Conservation (phyloP, 2,888 invertebrate species). For the Melanostoma scalare region DNA sequence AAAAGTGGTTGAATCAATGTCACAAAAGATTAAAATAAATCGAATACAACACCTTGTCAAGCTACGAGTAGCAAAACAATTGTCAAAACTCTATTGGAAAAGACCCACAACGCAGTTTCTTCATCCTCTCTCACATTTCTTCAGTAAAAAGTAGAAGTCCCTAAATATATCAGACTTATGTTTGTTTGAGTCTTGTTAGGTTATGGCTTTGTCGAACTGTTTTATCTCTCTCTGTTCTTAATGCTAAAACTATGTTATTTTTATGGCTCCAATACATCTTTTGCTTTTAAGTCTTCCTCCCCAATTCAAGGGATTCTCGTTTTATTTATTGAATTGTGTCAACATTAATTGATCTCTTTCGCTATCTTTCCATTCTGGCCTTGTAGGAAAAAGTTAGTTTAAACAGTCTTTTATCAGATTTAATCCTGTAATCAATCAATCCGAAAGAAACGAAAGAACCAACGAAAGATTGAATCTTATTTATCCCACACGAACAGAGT, state of each 20-base stretch:
- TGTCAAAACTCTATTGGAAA: background rate
- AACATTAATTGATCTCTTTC: constrained; percentile 67
- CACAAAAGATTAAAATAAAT: too few relatives aligned
- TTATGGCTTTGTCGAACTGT: constrained; percentile 23
- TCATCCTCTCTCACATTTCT: constrained; percentile 6
- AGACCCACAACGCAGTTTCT: background rate
- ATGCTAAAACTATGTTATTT: constrained; percentile 46
- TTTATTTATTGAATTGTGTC: constrained; percentile 71
- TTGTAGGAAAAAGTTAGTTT: constrained; percentile 42
- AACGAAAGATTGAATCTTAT: constrained; percentile 68
- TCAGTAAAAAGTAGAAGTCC: background rate
- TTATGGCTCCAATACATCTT: constrained; percentile 19
- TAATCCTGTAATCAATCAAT: constrained; percentile 70
- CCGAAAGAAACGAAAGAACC: constrained; percentile 41
- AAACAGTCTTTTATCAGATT: constrained; percentile 63
- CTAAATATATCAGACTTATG: constrained; percentile 10
- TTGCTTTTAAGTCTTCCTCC: constrained; percentile 22
- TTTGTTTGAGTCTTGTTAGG: constrained; percentile 16
- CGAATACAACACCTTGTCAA: too few relatives aligned
- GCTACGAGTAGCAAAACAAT: too few relatives aligned
- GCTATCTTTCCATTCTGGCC: constrained; percentile 5
- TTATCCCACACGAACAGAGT: constrained; percentile 37
- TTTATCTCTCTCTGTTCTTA: constrained; percentile 22
- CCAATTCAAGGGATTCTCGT: constrained; percentile 24
- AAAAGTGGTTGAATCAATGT: too few relatives aligned